Percentiles rank a stretch among this genome's conserved stretches.
These are phyloP conservation scores for Zelleria hepariella DNA, from an alignment of 2,888 invertebrate species.

Conservation along the genomic window DNA sequence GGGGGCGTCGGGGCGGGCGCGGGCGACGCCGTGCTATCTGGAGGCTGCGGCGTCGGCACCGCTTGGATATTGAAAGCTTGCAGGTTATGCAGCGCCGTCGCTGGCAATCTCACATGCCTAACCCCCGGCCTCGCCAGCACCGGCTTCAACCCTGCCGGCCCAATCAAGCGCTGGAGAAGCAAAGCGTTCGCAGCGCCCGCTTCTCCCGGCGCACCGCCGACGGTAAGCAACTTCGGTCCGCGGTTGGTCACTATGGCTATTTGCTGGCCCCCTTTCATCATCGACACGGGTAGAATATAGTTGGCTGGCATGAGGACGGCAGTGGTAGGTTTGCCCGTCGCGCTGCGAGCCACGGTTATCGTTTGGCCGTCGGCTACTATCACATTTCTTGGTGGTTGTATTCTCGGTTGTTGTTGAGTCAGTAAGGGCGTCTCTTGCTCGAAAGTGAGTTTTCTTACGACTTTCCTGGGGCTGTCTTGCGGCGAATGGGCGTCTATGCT, in stretches of 20 bases:
- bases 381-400: conserved; percentile 61
- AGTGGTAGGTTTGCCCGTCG: conserved; percentile 75
- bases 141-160: conserved; percentile 74
- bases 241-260: conserved; percentile 81
- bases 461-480: conserved; percentile 67
- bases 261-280: conserved; percentile 80
- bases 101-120: conserved; percentile 62
- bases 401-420: conserved; percentile 35
- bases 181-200: conserved; percentile 74
- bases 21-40: conserved; percentile 46
- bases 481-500: conserved; percentile 67
- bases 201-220: conserved; percentile 46
- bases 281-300: conserved; percentile 79
- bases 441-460: conserved; percentile 55
- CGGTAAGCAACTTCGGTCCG: conserved; percentile 69
- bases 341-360: conserved; percentile 72
- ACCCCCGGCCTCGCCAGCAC: conserved; percentile 69
- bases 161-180: conserved; percentile 76
- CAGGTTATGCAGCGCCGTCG: conserved; percentile 57
- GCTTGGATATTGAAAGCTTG: conserved; percentile 48
- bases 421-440: conserved; percentile 17
- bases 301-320: conserved; percentile 80
- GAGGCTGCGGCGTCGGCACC: conserved; percentile 39
- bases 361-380: conserved; percentile 77
- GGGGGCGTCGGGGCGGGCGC: conserved; percentile 45